These are phyloP conservation scores for Nomada hirtipes DNA, from an alignment of 2,888 invertebrate species.

Conservation along the genomic window DNA sequence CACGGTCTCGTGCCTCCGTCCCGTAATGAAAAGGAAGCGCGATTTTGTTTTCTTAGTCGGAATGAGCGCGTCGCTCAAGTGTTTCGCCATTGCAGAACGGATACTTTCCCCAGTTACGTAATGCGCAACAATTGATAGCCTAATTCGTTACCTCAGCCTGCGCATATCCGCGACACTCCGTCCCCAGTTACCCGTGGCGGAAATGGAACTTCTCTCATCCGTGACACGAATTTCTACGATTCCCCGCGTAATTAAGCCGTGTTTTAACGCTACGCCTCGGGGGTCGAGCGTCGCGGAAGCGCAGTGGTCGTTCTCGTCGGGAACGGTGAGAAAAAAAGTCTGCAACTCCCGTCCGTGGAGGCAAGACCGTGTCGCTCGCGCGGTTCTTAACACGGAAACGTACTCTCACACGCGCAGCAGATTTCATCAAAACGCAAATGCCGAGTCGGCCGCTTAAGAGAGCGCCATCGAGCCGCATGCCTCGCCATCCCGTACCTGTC, in stretches of 20 bases:
- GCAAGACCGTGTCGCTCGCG: constrained; percentile 19
- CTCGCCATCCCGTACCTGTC: constrained; percentile 62
- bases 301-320: neutral
- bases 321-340: constrained; percentile 23
- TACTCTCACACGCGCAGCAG: constrained; percentile 52
- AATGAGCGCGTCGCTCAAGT: neutral
- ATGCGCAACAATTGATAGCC: neutral
- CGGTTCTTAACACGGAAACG: constrained; percentile 49
- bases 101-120: neutral
- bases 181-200: no score
- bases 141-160: neutral
- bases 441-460: constrained; percentile 37
- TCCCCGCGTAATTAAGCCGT: constrained; percentile 5
- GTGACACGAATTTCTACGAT: constrained; percentile 10
- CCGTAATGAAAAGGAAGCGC: constrained; percentile 43
- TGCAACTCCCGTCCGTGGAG: constrained; percentile 14
- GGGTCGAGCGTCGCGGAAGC: constrained; percentile 11
- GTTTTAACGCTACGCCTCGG: neutral
- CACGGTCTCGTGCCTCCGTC: constrained; percentile 61
- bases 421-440: constrained; percentile 61
- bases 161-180: no score
- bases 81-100: neutral
- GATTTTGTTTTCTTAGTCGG: constrained; percentile 37
- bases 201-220: no score
- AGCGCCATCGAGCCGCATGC: constrained; percentile 55